Evolutionary conservation across 2,888 invertebrate species (phyloP), one percentile per base, ranked within the genome.

Genomic region (Amorpha juglandis): DNA sequence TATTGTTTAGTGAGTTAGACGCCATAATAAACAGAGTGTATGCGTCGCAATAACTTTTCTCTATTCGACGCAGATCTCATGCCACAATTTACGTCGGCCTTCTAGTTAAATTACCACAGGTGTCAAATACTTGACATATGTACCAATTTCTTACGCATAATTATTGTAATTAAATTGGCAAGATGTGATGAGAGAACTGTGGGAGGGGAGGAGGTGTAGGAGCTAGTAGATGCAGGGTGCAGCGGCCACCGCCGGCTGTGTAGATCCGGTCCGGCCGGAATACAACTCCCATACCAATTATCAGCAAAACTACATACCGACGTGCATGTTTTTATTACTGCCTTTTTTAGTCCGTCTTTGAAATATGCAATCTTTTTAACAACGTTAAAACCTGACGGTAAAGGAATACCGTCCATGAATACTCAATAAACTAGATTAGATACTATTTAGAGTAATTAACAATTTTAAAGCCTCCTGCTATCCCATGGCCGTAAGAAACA

Each of bases 1-100:
- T 66, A 85, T 86, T 86, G 87, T 86, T 75, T 77, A 78, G 74
- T 58, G 63, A 12, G 9, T 42, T 58, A 58, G 58, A n/a, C 35
- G 16, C 35, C 11, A 12, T 38, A 42, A 42, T 38, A 42, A 42
- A 58, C 38, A 38, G 38, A 19, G 38, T 58, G 19, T 38, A 38
- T 53, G n/a, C 4, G 33, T 33, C 12, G 33, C 53, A 27, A 27
- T 53, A 53, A 33, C 33, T 14, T 53, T 33, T 27, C 14, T 12
- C 33, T 53, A 33, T 21, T 21, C 9, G 1, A 21, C 21, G 21
- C 51, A 1, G 21, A 21, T 3, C 21, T 51, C 21, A 51, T 2
- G 21, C n/a, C n/a, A n/a, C n/a, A n/a, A n/a, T n/a, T n/a, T n/a
- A n/a, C n/a, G n/a, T n/a, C n/a, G n/a, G n/a, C n/a, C n/a, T n/a